phyloP scores from a whole-genome alignment of 2,113 vertebrate genomes.

The Butorides virescens region DNA sequence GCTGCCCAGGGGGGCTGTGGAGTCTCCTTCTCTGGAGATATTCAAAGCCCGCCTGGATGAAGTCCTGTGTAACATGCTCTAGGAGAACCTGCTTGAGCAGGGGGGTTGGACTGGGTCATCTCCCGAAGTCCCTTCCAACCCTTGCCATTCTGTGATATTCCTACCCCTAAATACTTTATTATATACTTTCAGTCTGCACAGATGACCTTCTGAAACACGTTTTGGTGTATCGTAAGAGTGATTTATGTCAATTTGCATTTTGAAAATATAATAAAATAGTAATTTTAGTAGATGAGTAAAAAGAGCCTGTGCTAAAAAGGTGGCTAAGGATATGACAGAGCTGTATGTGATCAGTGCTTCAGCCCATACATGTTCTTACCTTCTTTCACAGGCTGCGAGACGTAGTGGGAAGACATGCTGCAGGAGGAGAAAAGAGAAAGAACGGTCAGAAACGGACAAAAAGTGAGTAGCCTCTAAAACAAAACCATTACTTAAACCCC shows the following conservation, averaged over 20 bases:
- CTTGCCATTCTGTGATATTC: background rate
- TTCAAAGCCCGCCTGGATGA: too few species aligned
- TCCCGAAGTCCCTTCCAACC: too few species aligned
- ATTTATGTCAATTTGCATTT: background rate
- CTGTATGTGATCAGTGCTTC: background rate
- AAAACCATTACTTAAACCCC: background rate
- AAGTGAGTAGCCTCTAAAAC: background rate
- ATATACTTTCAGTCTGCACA: background rate
- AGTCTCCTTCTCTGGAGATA: too few species aligned
- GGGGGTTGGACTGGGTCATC: too few species aligned
- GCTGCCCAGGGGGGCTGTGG: too few species aligned
- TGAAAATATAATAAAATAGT: background rate
- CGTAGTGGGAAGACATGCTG: constrained; percentile 68
- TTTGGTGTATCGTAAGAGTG: fast-evolving
- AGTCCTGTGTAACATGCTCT: too few species aligned
- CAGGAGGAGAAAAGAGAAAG: background rate
- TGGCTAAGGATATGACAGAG: background rate
- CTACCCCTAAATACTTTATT: background rate
- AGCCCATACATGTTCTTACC: constrained; percentile 38
- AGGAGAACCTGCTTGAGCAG: too few species aligned
- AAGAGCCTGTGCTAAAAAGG: background rate
- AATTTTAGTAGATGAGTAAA: background rate
- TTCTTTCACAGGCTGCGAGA: constrained; percentile 26
- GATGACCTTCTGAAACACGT: background rate
- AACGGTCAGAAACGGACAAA: background rate